phyloP scores from a whole-genome alignment of 2,113 vertebrate genomes.

The Scortum barcoo region DNA sequence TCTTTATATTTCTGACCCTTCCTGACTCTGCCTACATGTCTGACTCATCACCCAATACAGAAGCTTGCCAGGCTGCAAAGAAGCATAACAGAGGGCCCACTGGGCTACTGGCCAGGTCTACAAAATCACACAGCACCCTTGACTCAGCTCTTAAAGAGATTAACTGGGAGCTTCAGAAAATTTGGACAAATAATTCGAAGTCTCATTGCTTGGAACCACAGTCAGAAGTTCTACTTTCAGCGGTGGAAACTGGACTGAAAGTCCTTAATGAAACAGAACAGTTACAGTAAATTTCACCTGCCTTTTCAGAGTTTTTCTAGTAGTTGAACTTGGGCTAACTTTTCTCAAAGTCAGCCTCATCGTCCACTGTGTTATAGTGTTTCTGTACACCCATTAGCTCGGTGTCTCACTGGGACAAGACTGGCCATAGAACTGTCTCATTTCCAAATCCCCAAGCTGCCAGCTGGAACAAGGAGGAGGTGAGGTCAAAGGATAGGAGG shows the following conservation, averaged over 20 bases:
- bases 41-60: slow-evolving; percentile 52
- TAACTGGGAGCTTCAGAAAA: slow-evolving; percentile 15
- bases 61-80: slow-evolving; percentile 35
- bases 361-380: slow-evolving; percentile 14
- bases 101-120: slow-evolving; percentile 28
- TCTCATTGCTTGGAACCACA: not conserved
- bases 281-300: not conserved
- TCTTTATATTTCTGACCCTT: slow-evolving; percentile 52
- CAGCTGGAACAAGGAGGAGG: slow-evolving; percentile 38
- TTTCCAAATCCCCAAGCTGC: slow-evolving; percentile 37
- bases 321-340: not conserved
- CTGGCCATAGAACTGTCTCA: slow-evolving; percentile 11
- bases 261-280: not conserved
- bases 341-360: slow-evolving; percentile 39
- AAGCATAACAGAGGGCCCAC: slow-evolving; percentile 37
- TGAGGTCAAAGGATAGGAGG: slow-evolving; percentile 37
- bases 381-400: slow-evolving; percentile 30
- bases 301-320: not conserved
- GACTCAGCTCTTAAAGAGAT: slow-evolving; percentile 43
- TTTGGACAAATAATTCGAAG: slow-evolving; percentile 5
- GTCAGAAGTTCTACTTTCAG: not conserved
- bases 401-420: slow-evolving; percentile 39
- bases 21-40: slow-evolving; percentile 44
- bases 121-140: slow-evolving; percentile 37
- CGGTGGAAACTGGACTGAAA: slow-evolving; percentile 11